Base-by-base conservation (phyloP, 37 sponge, comb jelly and placozoan species). In the Spongilla lacustris region DNA sequence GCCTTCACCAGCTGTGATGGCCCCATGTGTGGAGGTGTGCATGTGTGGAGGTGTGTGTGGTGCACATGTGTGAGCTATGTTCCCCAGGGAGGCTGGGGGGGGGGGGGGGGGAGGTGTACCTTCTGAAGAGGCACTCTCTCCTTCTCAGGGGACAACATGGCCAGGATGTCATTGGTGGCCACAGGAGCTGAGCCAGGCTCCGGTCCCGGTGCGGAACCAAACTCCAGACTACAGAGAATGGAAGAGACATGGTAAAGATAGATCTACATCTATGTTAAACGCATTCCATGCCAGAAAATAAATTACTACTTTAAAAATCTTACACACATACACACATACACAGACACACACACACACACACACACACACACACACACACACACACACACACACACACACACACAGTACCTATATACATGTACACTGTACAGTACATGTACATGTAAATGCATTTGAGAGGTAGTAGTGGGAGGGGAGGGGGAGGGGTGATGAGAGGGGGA, bases 121-220 rank as follows among this genome's bases (percentile, higher is more conserved):
- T 95, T 96, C 73, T 76, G 87, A 17, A 96, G 88, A 0, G 92
- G 83, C 17, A 96, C 94, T 14, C 71, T 77, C 75, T 97, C 99
- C 46, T 87, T 85, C 50, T 98, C 99, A 41, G 99, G 99, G 50
- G 97, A 97, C 17, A 96, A 41, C 97, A 98, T 95, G 50, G 94
- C 92, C 75, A 98, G 86, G 35, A 98, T 98, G 83, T 98, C 99
- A 66, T 96, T 98, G 46, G 96, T 96, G 87, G 84, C 74, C 12
- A 81, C 79, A 27, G 95, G 89, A 28, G 86, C 77, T 71, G 77
- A 84, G 30, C 90, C 92, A 69, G 86, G 89, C 69, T 94, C 91
- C 0, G 58, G 36, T 23, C 90, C 31, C 66, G 91, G 85, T 24
- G 85, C 80, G 5, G 89, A 89, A 66, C 98, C 98, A 95, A 97